Percentiles rank a stretch among this genome's conserved stretches.
phyloP scores from a whole-genome alignment of 2,888 invertebrate species.

The Glaucopsyche alexis region DNA sequence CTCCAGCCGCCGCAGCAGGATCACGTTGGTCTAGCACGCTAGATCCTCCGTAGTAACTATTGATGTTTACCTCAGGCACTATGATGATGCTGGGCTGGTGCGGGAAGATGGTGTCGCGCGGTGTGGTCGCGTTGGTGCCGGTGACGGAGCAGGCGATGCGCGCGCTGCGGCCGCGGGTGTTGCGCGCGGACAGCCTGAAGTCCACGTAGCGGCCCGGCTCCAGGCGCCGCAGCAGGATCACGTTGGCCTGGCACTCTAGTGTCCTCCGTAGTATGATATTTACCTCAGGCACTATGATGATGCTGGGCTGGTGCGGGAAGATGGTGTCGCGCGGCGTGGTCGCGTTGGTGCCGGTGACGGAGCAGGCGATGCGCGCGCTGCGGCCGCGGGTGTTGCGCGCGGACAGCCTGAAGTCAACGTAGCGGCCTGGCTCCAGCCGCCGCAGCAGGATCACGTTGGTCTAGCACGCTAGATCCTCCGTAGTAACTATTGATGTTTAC shows the following conservation, averaged over 20 bases:
- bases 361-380: slow-evolving; percentile 86
- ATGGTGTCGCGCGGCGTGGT: slow-evolving; percentile 90
- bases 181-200: slow-evolving; percentile 86
- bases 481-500: no score
- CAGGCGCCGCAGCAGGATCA: slow-evolving; percentile 86
- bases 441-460: slow-evolving; percentile 90
- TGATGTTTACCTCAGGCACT: slow-evolving; percentile 83
- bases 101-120: slow-evolving; percentile 90
- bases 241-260: slow-evolving; percentile 94
- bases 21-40: slow-evolving; percentile 93
- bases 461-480: no score
- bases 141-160: slow-evolving; percentile 89
- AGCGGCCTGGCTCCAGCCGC: slow-evolving; percentile 87
- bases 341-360: slow-evolving; percentile 90
- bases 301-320: slow-evolving; percentile 89
- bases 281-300: slow-evolving; percentile 88
- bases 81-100: slow-evolving; percentile 88
- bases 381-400: slow-evolving; percentile 89
- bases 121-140: slow-evolving; percentile 91
- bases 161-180: slow-evolving; percentile 88
- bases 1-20: slow-evolving; percentile 87
- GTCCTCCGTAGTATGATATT: no score
- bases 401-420: slow-evolving; percentile 88
- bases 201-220: slow-evolving; percentile 91
- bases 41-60: slow-evolving; percentile 34